Percentiles rank a stretch among this genome's conserved stretches.
Evolutionary conservation across 2,797 vertebrate genomes (phyloP).

Genomic region (Siniperca undulata): DNA sequence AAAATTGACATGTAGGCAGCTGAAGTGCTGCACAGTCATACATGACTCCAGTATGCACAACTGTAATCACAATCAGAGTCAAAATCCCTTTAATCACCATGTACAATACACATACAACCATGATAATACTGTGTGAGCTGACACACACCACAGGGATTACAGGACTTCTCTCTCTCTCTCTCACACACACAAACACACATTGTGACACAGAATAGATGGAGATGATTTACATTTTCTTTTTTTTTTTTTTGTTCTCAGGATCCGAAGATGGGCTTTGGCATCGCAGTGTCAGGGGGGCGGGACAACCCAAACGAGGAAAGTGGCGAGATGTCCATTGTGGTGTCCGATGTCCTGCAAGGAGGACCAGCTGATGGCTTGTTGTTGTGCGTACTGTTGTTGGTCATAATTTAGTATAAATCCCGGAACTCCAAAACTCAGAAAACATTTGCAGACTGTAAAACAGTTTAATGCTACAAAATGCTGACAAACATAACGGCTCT

Average conservation of each 20-base stretch:
- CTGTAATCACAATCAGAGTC: slow-evolving; percentile 45
- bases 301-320: slow-evolving; percentile 97
- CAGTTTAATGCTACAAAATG: neutral
- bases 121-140: slow-evolving; percentile 36
- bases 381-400: slow-evolving; percentile 86
- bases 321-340: slow-evolving; percentile 93
- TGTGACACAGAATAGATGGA: neutral
- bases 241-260: slow-evolving; percentile 81
- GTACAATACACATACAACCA: slow-evolving; percentile 38
- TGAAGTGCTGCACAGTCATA: slow-evolving; percentile 17
- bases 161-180: slow-evolving; percentile 1
- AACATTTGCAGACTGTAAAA: neutral
- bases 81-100: slow-evolving; percentile 48
- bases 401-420: neutral
- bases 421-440: neutral
- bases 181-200: neutral
- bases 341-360: slow-evolving; percentile 94
- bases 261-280: slow-evolving; percentile 97
- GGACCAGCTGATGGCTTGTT: slow-evolving; percentile 95
- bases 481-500: neutral
- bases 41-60: slow-evolving; percentile 15
- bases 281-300: slow-evolving; percentile 95
- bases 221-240: slow-evolving; percentile 9
- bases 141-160: slow-evolving; percentile 56
- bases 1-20: neutral